Conservation (phyloP, 2,113 vertebrate genomes). For the Acrocephalus arundinaceus region DNA sequence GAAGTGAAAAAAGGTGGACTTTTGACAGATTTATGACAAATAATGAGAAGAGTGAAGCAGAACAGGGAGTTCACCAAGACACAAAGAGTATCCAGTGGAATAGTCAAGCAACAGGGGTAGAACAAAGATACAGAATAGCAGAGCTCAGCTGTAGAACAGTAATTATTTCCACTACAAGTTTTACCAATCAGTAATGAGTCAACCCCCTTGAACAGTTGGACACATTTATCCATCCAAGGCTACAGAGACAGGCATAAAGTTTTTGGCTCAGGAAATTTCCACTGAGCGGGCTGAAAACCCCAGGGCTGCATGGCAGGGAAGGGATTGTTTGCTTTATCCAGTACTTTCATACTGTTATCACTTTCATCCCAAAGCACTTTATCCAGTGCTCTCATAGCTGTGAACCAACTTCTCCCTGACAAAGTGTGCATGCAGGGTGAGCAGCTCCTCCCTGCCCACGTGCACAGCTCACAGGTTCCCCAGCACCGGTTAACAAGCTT, state of each 20-base stretch:
- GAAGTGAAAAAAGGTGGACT: background rate
- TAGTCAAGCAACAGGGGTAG: background rate
- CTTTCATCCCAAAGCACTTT: background rate
- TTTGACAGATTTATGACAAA: background rate
- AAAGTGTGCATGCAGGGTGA: fast-evolving
- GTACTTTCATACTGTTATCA: background rate
- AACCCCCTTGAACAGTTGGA: background rate
- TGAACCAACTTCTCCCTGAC: background rate
- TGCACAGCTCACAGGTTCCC: background rate
- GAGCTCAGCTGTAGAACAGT: background rate
- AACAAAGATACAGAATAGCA: background rate
- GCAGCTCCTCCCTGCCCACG: background rate
- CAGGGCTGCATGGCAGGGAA: background rate
- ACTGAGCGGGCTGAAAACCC: background rate
- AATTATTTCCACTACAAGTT: background rate
- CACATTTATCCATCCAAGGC: background rate
- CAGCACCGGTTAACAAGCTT: background rate
- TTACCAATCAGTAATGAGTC: background rate
- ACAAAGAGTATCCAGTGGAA: background rate
- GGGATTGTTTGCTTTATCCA: background rate
- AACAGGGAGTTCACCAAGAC: background rate
- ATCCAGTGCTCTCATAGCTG: background rate
- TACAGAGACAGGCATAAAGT: background rate
- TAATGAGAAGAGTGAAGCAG: background rate
- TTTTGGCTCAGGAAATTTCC: background rate